Base-by-base conservation (phyloP, 1,140 invertebrate genomes). In the Drosophila navojoa region DNA sequence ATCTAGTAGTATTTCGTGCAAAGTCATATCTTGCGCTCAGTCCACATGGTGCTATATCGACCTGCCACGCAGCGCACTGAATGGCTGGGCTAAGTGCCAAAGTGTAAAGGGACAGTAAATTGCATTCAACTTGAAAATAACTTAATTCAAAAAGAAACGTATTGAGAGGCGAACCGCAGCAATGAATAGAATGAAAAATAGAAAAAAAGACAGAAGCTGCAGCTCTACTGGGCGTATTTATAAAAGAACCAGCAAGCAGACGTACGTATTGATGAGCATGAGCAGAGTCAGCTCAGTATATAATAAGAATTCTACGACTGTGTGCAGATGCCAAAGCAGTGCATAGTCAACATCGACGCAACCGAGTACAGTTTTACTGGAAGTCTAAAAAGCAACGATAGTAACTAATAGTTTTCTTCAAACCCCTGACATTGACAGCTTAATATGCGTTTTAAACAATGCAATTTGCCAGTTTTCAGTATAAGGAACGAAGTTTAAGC, bases 81-180 rank as follows among this genome's bases (percentile, higher is more conserved):
- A 79, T 77, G 66, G 77, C 77, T 79, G 71, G 64, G 77, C 71
- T 59, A 35, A 54, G 45, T 32, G 29, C 52, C 29, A 54, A 79
- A 79, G 77, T 79, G 77, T 77, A 79, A 79, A 79, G 76, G 77
- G 71, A 79, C 77, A 79, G 71, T 71, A 80, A 81, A 81, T 81
- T 81, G 78, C 77, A 81, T 80, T 81, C 67, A 52, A 71, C 73
- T 80, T 72, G 78, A 63, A 80, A 80, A 73, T 81, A 81, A 76
- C 73, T 81, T 81, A 81, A 81, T 76, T 76, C 69, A 68, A 72
- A 76, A 72, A 63, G 73, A 81, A 81, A 81, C 72, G 72, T 73
- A 80, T 76, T 81, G 78, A 79, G 63, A 79, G 79, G 4, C 71
- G 53, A 79, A 54, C 59, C 59, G 25, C 40, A 35, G 47, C 19